Evolutionary conservation across 2,113 vertebrate species (phyloP), one percentile per base, ranked within the genome.

Genomic region (Nicator chloris): DNA sequence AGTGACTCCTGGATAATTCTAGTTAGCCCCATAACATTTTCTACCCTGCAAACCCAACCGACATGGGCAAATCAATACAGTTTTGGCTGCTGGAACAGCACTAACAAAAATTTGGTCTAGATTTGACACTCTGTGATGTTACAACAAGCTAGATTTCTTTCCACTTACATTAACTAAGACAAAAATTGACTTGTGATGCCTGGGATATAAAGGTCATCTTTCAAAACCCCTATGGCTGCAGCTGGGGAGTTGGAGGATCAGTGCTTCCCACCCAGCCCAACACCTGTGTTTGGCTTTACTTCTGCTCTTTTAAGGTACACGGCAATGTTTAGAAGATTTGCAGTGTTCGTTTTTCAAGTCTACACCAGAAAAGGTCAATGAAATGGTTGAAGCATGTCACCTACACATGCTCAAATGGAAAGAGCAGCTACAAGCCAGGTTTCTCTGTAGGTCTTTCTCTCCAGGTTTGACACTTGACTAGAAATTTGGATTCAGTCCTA

Each of bases 41-140:
- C 15, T 24, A 71, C 9, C 40, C 37, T 40, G 13, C 13, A 80
- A 80, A 39, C 13, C 47, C 59, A 70, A 22, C 21, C 66, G 22
- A 33, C 15, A 42, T 1, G 1, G 12, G 15, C 7, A 3, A 87
- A 65, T 39, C 47, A 69, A 31, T 19, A 53, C 0, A 1, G 1
- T 47, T 85, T 69, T 13, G 18, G 31, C 27, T 90, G 15, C 64
- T 31, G 13, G 40, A 75, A 66, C n/a, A 56, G 7, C 7, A 39
- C 4, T 9, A 65, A 65, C 5, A 95, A 68, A 76, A 84, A 42
- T 10, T 10, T 56, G 14, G 4, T 30, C 53, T 68, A 39, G 4
- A 73, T 35, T 82, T 93, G 69, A 63, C 13, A 44, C 8, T 53
- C 4, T 0, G 15, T 31, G 10, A 56, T 53, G 28, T 44, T 86